Evolutionary conservation across 2,113 vertebrate species (phyloP).

Genomic region (Mustela nigripes): DNA sequence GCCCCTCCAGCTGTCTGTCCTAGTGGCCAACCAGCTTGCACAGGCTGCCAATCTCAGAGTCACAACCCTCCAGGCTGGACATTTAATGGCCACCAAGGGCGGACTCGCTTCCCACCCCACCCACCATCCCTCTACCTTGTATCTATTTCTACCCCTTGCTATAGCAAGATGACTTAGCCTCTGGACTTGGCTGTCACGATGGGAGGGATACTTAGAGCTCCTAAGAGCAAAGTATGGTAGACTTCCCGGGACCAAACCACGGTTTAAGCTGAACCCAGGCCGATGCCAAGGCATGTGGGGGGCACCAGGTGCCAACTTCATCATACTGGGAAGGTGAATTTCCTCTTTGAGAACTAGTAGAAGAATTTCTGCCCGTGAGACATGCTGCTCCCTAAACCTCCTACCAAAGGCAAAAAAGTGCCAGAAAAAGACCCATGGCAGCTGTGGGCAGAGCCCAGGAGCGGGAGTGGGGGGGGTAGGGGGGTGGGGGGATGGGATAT

Average conservation of each 20-base stretch:
- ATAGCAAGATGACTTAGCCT: neutral
- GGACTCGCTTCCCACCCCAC: neutral
- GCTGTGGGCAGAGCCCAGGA: neutral
- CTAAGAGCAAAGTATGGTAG: neutral
- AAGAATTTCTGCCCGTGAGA: neutral
- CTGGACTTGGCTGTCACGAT: neutral
- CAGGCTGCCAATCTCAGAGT: neutral
- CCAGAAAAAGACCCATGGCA: neutral
- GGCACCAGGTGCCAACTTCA: neutral
- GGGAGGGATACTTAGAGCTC: neutral
- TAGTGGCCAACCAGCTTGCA: neutral
- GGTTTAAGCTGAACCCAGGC: neutral
- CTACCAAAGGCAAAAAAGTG: neutral
- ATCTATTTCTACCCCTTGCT: neutral
- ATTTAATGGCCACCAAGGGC: neutral
- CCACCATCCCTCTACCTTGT: neutral
- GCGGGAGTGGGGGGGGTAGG: neutral
- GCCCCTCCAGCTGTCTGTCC: neutral
- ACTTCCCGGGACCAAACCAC: neutral
- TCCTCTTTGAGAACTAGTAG: neutral
- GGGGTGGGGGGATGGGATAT: no score
- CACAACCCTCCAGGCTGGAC: neutral
- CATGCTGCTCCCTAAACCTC: neutral
- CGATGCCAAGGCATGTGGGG: neutral
- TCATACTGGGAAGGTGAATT: neutral